Percentiles rank a stretch among this genome's conserved stretches.
Evolutionary conservation across 2,888 invertebrate species (phyloP).

Genomic region (Neelides folsomi): DNA sequence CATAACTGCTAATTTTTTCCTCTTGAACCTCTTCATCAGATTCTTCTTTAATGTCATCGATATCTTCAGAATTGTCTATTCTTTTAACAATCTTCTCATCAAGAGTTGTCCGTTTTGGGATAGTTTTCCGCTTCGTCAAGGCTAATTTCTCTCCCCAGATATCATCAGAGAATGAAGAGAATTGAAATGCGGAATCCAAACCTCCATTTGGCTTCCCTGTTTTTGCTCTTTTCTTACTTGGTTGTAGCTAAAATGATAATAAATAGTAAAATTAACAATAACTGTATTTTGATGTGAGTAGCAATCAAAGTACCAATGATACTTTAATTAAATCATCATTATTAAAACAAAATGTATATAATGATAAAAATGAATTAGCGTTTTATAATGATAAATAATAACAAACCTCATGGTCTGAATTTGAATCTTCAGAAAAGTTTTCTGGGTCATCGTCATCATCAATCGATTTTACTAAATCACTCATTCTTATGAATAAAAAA

Average conservation of each 20-base stretch:
- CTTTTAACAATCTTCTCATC: conserved; percentile 43
- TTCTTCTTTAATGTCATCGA: conserved; percentile 36
- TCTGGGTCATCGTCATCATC: conserved; percentile 68
- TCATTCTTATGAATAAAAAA: too few relatives aligned
- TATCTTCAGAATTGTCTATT: conserved; percentile 21
- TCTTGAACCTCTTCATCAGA: conserved; percentile 40
- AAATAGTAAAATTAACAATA: conserved; percentile 18
- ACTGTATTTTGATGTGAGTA: not conserved
- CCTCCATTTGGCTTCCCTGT: conserved; percentile 52
- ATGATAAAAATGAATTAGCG: not conserved
- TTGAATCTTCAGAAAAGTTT: conserved; percentile 50
- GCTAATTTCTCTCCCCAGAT: conserved; percentile 72
- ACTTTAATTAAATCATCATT: not conserved
- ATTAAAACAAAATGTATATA: not conserved
- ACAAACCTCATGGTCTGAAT: conserved; percentile 38
- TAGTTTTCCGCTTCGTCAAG: conserved; percentile 64
- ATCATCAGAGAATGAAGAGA: conserved; percentile 61
- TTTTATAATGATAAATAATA: not conserved
- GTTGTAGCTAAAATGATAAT: conserved; percentile 61
- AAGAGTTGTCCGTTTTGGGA: conserved; percentile 60
- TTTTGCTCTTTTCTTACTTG: conserved; percentile 53
- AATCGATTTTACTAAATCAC: conserved; percentile 66
- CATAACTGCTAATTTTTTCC: conserved; percentile 15
- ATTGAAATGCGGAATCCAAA: conserved; percentile 68
- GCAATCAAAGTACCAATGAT: not conserved